Evolutionary conservation across 30 jellyfish, hydroid and myxozoan species (phyloP).

Genomic region (Cassiopea xamachana): DNA sequence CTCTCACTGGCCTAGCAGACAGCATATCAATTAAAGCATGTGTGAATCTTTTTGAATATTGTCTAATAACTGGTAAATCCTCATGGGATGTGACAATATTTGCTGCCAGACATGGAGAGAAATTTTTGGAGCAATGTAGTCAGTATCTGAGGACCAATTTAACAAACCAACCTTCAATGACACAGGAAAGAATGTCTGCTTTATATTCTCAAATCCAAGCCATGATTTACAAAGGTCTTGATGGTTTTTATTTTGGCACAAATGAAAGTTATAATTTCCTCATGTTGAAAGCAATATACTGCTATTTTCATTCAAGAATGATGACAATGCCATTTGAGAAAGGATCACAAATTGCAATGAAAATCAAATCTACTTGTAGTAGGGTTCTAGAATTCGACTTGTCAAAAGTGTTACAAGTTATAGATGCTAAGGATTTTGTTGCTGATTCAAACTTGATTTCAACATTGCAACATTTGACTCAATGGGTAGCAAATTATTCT

Average conservation of each 20-base stretch:
- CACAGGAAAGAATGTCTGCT: constrained; percentile 40
- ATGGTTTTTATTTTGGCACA: constrained; percentile 66
- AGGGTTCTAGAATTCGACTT: constrained; percentile 68
- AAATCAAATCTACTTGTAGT: constrained; percentile 51
- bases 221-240: constrained; percentile 38
- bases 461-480: constrained; percentile 60
- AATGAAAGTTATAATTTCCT: constrained; percentile 49
- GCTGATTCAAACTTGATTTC: constrained; percentile 16
- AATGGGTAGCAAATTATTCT: constrained; percentile 79
- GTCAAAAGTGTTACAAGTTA: constrained; percentile 45
- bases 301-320: constrained; percentile 39
- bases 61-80: constrained; percentile 50
- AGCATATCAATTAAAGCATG: constrained; percentile 23
- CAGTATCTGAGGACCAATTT: constrained; percentile 25
- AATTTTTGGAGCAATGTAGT: constrained; percentile 68
- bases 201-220: constrained; percentile 49
- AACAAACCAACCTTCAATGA: constrained; percentile 45
- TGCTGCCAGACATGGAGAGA: constrained; percentile 53
- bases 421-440: constrained; percentile 64
- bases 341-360: constrained; percentile 47
- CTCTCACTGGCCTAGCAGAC: constrained; percentile 35
- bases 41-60: constrained; percentile 67
- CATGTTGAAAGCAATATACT: constrained; percentile 49
- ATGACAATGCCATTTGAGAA: constrained; percentile 40
- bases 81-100: constrained; percentile 76